A percentile compares a stretch with the other conserved stretches of the same genome.
Conservation (phyloP, 1,140 invertebrate genomes). For the Coelopa frigida region DNA sequence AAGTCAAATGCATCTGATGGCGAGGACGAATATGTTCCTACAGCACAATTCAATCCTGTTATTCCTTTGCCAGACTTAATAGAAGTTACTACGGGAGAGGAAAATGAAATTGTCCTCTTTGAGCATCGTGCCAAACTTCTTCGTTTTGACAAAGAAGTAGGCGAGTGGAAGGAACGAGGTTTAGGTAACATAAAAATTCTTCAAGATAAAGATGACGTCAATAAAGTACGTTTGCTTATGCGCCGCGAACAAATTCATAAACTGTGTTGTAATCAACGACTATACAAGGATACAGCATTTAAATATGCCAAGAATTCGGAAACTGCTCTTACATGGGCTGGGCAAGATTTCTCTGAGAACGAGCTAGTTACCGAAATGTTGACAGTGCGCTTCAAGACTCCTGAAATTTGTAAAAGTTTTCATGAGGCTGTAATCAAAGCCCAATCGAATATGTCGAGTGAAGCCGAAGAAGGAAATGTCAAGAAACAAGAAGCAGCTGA, state of each 20-base stretch:
- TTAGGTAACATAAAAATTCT: constrained; percentile 71
- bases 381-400: constrained; percentile 65
- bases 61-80: constrained; percentile 68
- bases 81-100: constrained; percentile 66
- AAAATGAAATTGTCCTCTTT: constrained; percentile 59
- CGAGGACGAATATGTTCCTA: constrained; percentile 64
- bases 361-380: constrained; percentile 60
- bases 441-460: constrained; percentile 41
- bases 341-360: constrained; percentile 67
- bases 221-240: constrained; percentile 65
- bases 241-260: constrained; percentile 65
- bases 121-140: constrained; percentile 63
- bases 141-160: constrained; percentile 52
- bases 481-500: neutral
- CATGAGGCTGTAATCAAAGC: constrained; percentile 46
- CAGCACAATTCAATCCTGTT: constrained; percentile 67
- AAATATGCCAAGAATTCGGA: constrained; percentile 52
- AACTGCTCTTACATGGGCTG: constrained; percentile 62
- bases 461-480: constrained; percentile 38
- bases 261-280: constrained; percentile 66
- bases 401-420: constrained; percentile 52
- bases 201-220: constrained; percentile 48
- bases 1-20: constrained; percentile 29
- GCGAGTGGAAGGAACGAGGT: constrained; percentile 77
- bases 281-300: constrained; percentile 57